Base-by-base conservation (phyloP, 2,888 invertebrate genomes). In the Phania funesta region DNA sequence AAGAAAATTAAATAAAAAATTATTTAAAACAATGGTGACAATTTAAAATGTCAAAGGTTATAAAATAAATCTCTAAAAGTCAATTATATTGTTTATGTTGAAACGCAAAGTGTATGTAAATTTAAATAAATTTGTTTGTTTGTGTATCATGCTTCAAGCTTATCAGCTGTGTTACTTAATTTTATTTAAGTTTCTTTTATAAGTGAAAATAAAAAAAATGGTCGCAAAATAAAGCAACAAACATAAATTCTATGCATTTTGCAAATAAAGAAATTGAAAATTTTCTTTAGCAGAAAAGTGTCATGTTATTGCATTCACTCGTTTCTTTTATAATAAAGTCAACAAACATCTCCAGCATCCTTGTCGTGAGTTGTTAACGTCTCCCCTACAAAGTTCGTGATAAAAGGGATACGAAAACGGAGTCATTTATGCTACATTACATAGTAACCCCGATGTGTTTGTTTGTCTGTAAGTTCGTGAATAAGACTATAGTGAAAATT, bases 301-400 rank as follows among this genome's bases (percentile, higher is more conserved):
- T 60, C 58, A 35, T 64, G 54, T 22, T 60, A n/a, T 26, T 29
- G 22, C 18, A 64, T 41, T 48, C 24, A 26, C 35, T 38, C 38
- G 22, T 67, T 60, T 24, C 18, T 56, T 35, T 58, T 29, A 18
- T 58, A 32, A 46, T 20, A 68, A 44, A 62, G 35, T 18, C 41
- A 68, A 52, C 41, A 76, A 75, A 54, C 60, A 70, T 68, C 35
- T 32, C 62, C 22, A 52, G 18, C 67, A 60, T 68, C 22, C 44
- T 60, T 68, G 32, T 60, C 20, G 44, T 62, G 38, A 58, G 20
- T 77, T 54, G 24, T 67, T 73, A 56, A 77, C 48, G 48, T 24
- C 38, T 62, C 52, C 60, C 41, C 62, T 62, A 54, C 24, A 62
- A 76, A 68, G 44, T 62, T 77, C 68, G 77, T 77, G 46, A 52